Percentiles rank a stretch among this genome's conserved stretches.
Evolutionary conservation across 2,113 vertebrate genomes (phyloP).

Genomic region (Lepidothrix coronata): DNA sequence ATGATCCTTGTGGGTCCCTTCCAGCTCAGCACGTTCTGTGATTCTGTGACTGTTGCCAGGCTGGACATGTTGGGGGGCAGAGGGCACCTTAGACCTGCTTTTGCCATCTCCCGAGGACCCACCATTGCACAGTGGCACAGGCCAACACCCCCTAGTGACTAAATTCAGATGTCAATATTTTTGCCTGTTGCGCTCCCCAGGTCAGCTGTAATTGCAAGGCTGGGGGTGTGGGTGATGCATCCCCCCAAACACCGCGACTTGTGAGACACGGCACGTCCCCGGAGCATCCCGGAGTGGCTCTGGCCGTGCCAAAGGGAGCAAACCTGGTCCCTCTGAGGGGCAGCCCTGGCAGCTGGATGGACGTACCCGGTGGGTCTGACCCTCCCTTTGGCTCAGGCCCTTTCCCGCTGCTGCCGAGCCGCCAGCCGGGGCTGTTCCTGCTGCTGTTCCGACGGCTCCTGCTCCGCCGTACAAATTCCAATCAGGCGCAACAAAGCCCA

Average conservation of each 20-base stretch:
- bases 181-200: neutral
- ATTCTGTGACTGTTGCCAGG: neutral
- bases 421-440: neutral
- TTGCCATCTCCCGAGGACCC: neutral
- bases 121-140: neutral
- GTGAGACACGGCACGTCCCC: rapidly evolving
- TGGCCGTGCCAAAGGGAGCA: neutral
- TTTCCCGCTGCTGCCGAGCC: neutral
- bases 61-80: neutral
- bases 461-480: neutral
- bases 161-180: neutral
- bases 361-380: rapidly evolving
- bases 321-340: rapidly evolving
- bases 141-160: rapidly evolving
- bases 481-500: conserved; percentile 62
- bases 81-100: neutral
- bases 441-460: neutral
- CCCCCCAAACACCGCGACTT: rapidly evolving
- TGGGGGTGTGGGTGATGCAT: rapidly evolving
- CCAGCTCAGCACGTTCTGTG: neutral
- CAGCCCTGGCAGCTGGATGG: neutral
- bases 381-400: rapidly evolving
- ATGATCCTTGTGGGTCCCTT: neutral
- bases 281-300: rapidly evolving
- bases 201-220: rapidly evolving